Evolutionary conservation across 2,113 vertebrate genomes (phyloP).

Genomic region (Heloderma charlesbogerti): DNA sequence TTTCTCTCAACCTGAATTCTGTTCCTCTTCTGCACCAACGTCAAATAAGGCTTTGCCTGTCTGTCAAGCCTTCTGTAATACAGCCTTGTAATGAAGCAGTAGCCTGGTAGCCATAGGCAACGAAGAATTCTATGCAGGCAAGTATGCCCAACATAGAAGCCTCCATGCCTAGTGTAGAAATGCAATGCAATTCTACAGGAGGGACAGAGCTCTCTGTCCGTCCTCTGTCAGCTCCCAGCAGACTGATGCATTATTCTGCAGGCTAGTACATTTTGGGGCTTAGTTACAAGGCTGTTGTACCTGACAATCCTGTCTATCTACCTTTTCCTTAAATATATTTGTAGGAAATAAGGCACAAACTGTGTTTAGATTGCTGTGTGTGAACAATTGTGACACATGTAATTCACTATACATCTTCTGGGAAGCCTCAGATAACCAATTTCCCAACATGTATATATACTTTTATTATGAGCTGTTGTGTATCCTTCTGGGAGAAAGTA

Average conservation of each 20-base stretch:
- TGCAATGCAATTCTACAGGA: too few relatives aligned
- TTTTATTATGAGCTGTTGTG: not conserved
- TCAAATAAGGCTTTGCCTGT: not conserved
- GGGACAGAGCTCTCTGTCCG: too few relatives aligned
- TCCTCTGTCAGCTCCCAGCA: too few relatives aligned
- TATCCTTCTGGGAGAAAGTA: not conserved
- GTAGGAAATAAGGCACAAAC: not conserved
- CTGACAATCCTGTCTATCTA: not conserved
- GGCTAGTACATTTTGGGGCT: not conserved
- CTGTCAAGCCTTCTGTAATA: not conserved
- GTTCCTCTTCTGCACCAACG: not conserved
- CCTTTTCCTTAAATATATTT: not conserved
- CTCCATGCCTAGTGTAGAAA: too few relatives aligned
- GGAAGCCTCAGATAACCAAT: not conserved
- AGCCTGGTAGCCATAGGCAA: too few relatives aligned
- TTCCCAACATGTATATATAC: not conserved
- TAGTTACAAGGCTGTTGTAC: not conserved
- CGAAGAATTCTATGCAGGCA: too few relatives aligned
- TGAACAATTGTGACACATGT: not conserved
- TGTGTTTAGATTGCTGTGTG: not conserved
- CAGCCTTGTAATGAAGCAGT: too few relatives aligned
- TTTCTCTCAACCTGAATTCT: not conserved
- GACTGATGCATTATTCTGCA: too few relatives aligned
- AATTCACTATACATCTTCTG: not conserved
- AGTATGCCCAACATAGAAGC: too few relatives aligned